Conservation (phyloP, 2,113 vertebrate species). For the Eretmochelys imbricata region DNA sequence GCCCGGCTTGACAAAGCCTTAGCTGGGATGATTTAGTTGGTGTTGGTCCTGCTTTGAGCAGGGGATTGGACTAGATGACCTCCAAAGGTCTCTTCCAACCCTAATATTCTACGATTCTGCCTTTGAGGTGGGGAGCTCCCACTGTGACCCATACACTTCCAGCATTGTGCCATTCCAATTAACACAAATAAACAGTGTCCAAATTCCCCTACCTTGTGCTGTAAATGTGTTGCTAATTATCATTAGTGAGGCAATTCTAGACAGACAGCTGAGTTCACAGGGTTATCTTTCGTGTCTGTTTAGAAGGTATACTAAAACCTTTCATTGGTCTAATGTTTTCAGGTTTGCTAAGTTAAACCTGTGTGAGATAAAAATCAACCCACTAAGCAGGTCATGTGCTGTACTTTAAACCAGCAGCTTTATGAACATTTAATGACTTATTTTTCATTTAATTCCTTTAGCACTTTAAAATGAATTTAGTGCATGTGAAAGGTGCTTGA, state of each 20-base stretch:
- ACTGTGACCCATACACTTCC: background rate
- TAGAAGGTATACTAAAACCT: slow-evolving; percentile 6
- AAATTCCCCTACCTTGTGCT: slow-evolving; percentile 29
- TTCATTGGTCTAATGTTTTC: slow-evolving; percentile 40
- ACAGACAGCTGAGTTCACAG: slow-evolving; percentile 41
- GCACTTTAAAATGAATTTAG: background rate
- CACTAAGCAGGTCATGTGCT: background rate
- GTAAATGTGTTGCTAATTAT: background rate
- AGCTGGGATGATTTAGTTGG: too few species aligned
- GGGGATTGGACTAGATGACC: too few species aligned
- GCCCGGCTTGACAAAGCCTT: too few species aligned
- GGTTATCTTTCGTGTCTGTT: slow-evolving; percentile 57
- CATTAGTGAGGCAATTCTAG: background rate
- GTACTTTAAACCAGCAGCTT: slow-evolving; percentile 3
- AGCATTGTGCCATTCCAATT: slow-evolving; percentile 31
- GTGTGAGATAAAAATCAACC: slow-evolving; percentile 41
- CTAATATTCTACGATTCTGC: too few species aligned
- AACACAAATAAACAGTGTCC: slow-evolving; percentile 1
- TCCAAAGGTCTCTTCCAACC: too few species aligned
- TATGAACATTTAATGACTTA: background rate
- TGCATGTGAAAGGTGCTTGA: background rate
- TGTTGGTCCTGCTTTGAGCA: too few species aligned
- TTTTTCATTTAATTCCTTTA: background rate
- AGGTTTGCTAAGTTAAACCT: slow-evolving; percentile 33
- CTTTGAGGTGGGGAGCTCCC: background rate